A percentile compares a stretch with the other conserved stretches of the same genome.
Evolutionary conservation across 1,140 invertebrate species (phyloP).

Genomic region (Daktulosphaira vitifoliae): DNA sequence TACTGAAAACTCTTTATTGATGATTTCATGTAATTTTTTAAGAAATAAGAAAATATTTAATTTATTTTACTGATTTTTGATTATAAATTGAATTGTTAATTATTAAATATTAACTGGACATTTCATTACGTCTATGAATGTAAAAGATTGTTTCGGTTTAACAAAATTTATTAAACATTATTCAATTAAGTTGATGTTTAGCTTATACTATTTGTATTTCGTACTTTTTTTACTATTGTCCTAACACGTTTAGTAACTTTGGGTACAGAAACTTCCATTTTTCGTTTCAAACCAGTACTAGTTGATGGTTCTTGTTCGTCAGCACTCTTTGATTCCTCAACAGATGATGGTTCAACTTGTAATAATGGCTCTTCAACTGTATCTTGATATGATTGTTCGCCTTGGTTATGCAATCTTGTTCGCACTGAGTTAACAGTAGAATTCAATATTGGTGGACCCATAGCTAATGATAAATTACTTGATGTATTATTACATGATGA

Average conservation of each 20-base stretch:
- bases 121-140: constrained; percentile 22
- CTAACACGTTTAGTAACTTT: constrained; percentile 23
- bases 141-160: constrained; percentile 19
- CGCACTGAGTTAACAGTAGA: neutral
- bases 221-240: constrained; percentile 24
- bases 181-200: constrained; percentile 12
- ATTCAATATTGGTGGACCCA: constrained; percentile 15
- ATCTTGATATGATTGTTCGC: neutral
- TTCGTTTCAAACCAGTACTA: constrained; percentile 23
- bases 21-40: too few species aligned
- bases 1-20: too few species aligned
- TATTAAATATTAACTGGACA: constrained; percentile 16
- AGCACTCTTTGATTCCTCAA: constrained; percentile 14
- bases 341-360: neutral
- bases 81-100: neutral
- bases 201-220: constrained; percentile 8
- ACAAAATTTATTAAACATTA: constrained; percentile 9
- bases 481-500: constrained; percentile 10
- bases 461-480: constrained; percentile 12
- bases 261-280: constrained; percentile 19
- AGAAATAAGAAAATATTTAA: too few species aligned
- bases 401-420: neutral
- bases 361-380: neutral
- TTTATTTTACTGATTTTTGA: too few species aligned
- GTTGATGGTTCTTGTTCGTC: constrained; percentile 26